phyloP scores from a whole-genome alignment of 2,888 invertebrate species.

The Drosophila formosana region DNA sequence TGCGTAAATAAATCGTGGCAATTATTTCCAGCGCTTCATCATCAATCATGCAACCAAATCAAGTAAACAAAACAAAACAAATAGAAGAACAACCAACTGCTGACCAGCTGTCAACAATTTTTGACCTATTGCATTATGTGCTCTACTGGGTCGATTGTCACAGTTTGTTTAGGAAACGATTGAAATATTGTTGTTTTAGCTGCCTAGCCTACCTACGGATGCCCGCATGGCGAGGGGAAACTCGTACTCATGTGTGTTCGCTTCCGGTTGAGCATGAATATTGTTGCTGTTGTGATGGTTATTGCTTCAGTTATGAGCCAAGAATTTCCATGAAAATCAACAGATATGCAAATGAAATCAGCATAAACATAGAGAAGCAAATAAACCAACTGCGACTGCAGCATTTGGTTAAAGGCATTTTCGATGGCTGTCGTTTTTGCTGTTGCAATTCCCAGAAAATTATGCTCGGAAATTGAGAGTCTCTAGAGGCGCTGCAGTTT shows the following conservation, averaged over 20 bases:
- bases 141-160: slow-evolving; percentile 30
- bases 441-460: slow-evolving; percentile 73
- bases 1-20: slow-evolving; percentile 42
- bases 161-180: slow-evolving; percentile 50
- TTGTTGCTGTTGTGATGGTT: slow-evolving; percentile 19
- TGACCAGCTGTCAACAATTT: slow-evolving; percentile 49
- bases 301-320: slow-evolving; percentile 43
- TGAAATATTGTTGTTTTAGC: slow-evolving; percentile 42
- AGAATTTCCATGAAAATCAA: slow-evolving; percentile 56
- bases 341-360: slow-evolving; percentile 52
- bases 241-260: slow-evolving; percentile 1
- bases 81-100: slow-evolving; percentile 25
- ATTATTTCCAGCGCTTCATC: slow-evolving; percentile 42
- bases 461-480: slow-evolving; percentile 71
- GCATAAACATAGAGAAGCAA: slow-evolving; percentile 46
- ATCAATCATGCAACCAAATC: slow-evolving; percentile 42
- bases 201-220: slow-evolving; percentile 22
- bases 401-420: slow-evolving; percentile 50
- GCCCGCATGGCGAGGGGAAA: not conserved
- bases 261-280: slow-evolving; percentile 35
- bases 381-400: slow-evolving; percentile 48
- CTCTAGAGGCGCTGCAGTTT: slow-evolving; percentile 29
- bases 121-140: slow-evolving; percentile 22
- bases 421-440: slow-evolving; percentile 29
- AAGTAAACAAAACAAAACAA: slow-evolving; percentile 27